phyloP scores from a whole-genome alignment of 2,113 vertebrate genomes.

The Menura novaehollandiae region DNA sequence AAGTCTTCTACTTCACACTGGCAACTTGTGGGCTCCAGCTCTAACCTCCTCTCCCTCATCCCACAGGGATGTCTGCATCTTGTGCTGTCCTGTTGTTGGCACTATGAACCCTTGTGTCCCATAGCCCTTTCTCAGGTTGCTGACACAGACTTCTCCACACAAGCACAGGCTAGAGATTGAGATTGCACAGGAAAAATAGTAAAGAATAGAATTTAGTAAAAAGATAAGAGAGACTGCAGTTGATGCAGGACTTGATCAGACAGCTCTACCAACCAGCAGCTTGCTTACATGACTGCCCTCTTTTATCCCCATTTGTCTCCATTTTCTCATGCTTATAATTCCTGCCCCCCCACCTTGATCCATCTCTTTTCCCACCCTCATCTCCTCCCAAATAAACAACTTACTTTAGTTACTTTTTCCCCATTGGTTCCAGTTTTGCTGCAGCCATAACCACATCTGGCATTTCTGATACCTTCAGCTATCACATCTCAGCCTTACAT shows the following conservation, averaged over 20 bases:
- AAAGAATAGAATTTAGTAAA: background rate
- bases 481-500: background rate
- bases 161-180: background rate
- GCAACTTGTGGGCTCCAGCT: background rate
- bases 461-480: background rate
- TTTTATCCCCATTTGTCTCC: background rate
- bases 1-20: background rate
- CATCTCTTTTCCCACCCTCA: background rate
- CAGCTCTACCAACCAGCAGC: background rate
- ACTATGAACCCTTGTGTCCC: background rate
- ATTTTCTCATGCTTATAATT: background rate
- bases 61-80: background rate
- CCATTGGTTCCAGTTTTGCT: background rate
- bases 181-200: background rate
- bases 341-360: background rate
- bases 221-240: background rate
- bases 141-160: background rate
- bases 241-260: background rate
- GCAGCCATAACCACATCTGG: background rate
- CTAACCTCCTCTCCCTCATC: background rate
- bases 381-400: background rate
- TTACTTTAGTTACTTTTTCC: background rate
- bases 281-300: background rate
- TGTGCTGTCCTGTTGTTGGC: background rate
- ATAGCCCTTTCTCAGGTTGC: accelerated